Evolutionary conservation across 2,888 invertebrate species (phyloP).

Genomic region (Latheticus oryzae): DNA sequence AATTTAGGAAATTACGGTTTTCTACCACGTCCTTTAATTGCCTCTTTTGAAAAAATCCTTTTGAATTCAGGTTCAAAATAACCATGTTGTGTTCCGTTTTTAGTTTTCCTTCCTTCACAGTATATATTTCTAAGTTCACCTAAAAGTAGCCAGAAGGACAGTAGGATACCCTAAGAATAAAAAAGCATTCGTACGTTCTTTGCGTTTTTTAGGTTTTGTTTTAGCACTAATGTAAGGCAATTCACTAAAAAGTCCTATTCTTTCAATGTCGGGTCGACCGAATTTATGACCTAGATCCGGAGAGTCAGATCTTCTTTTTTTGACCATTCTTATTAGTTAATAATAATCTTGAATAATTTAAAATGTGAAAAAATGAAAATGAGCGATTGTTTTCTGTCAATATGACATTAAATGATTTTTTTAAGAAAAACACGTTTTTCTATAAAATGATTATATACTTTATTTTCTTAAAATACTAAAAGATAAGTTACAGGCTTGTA

Average conservation of each 20-base stretch:
- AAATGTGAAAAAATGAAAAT: no score
- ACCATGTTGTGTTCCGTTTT: slow-evolving; percentile 62
- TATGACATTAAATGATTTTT: no score
- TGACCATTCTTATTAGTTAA: no score
- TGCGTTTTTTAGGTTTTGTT: slow-evolving; percentile 31
- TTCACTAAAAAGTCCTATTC: slow-evolving; percentile 65
- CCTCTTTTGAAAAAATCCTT: slow-evolving; percentile 52
- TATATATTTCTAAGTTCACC: slow-evolving; percentile 58
- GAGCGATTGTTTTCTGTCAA: no score
- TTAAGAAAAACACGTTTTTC: no score
- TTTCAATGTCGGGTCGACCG: slow-evolving; percentile 63
- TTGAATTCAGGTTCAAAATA: slow-evolving; percentile 63
- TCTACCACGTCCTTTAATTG: slow-evolving; percentile 48
- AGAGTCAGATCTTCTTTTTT: slow-evolving; percentile 9
- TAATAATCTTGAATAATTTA: no score
- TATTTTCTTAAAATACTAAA: no score
- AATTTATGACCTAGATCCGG: slow-evolving; percentile 40
- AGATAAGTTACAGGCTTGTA: no score
- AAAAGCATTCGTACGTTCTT: slow-evolving; percentile 24
- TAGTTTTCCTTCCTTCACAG: slow-evolving; percentile 60
- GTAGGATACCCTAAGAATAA: no score
- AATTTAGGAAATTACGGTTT: slow-evolving; percentile 38
- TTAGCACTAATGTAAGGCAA: slow-evolving; percentile 63
- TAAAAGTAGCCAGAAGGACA: no score
- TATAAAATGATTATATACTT: no score